Evolutionary conservation across 2,888 invertebrate genomes (phyloP), one percentile per base, ranked within the genome.

Genomic region (Aspidiotus destructor): DNA sequence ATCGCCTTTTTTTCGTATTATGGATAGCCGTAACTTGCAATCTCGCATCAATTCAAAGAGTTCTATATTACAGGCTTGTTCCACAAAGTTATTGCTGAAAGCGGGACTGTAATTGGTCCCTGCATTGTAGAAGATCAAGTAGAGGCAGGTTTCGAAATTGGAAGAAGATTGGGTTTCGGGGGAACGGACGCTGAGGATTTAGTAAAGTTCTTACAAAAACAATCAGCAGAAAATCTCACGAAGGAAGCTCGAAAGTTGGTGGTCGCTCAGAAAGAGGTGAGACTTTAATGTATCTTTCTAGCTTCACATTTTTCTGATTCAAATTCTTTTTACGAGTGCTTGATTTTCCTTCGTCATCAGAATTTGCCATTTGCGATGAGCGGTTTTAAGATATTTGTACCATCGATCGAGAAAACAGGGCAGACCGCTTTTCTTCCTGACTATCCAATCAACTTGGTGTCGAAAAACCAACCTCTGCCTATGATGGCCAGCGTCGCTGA

Each of bases 381-480:
- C 28, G 28, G 28, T 28, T 28, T 28, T 5, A 28, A 28, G 28
- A 28, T 28, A 63, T 63, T 63, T 41, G n/a, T 53, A n/a, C 63
- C 52, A 17, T 53, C 63, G 8, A 28, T 52, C 10, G 62, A 62
- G 10, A 8, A 6, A 8, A 41, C n/a, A 3, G 7, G 6, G 2
- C 48, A 62, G 52, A 52, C 17, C 2, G 62, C 62, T 52, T 62
- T 63, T 63, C 41, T 63, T 13, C 48, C 63, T 9, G 63, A 52
- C 15, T 41, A 41, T 41, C 63, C 63, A 2, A 52, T 52, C 41
- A 52, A 63, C 11, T 15, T 63, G n/a, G 41, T 63, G 40, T 41
- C 41, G 16, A 41, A 52, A 9, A 11, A 41, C 54, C 15, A 63
- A 16, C 53, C 63, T 2, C 17, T 63, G 7, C 63, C 63, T 8